phyloP scores from a whole-genome alignment of 2,113 vertebrate genomes.

The Bettongia penicillata region DNA sequence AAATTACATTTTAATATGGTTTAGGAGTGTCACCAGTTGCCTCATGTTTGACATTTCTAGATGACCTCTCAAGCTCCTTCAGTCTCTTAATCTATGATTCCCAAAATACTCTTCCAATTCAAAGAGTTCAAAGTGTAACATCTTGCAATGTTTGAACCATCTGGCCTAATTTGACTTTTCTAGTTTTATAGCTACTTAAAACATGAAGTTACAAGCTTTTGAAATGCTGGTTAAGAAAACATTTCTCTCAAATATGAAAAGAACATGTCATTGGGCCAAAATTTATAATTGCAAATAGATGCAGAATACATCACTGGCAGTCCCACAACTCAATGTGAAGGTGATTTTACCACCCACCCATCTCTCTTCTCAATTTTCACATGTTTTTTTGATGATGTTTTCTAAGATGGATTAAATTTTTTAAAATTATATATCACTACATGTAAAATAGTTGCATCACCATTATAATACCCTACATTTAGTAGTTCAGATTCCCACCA shows the following conservation, averaged over 20 bases:
- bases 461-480: conserved; percentile 39
- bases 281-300: conserved; percentile 66
- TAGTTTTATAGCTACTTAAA: conserved; percentile 37
- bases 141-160: conserved; percentile 53
- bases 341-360: conserved; percentile 17
- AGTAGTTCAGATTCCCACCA: conserved; percentile 42
- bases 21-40: not conserved
- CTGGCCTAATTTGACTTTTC: conserved; percentile 52
- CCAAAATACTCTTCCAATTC: conserved; percentile 14
- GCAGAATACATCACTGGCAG: conserved; percentile 23
- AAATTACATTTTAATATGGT: not conserved
- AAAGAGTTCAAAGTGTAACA: conserved; percentile 52
- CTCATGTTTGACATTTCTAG: not conserved
- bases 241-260: conserved; percentile 26
- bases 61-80: not conserved
- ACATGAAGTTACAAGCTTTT: conserved; percentile 50
- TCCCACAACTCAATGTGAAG: conserved; percentile 22
- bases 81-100: not conserved
- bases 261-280: conserved; percentile 48
- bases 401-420: conserved; percentile 19
- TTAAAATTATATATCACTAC: conserved; percentile 14
- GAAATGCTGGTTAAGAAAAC: conserved; percentile 66
- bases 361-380: not conserved
- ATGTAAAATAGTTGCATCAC: conserved; percentile 60
- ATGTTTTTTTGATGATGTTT: not conserved